Base-by-base conservation (phyloP, 2,797 vertebrate genomes). In the Pseudochaenichthys georgianus region DNA sequence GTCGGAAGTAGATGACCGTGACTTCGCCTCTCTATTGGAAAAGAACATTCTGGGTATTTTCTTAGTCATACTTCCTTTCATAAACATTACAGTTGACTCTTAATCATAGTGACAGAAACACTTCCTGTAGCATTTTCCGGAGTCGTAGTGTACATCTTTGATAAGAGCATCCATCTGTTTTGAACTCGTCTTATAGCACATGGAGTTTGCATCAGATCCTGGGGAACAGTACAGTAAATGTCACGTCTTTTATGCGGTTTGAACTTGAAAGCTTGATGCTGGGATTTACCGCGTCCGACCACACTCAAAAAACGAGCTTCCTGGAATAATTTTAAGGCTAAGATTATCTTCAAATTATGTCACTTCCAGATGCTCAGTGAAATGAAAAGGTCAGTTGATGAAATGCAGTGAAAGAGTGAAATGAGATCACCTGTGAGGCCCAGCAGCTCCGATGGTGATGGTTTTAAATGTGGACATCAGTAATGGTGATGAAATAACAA, bases 361-460 rank as follows among this genome's bases (percentile, higher is more conserved):
- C 47, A 51, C 34, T 52, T 68, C 55, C 68, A 62, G 54, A n/a
- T 15, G 64, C 47, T 75, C 64, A 43, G 47, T 21, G 41, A 73
- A 83, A 69, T 83, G 70, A 81, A 84, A 87, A 83, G 80, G 66
- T 70, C 62, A 80, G 71, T 83, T 88, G 88, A 87, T 86, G 82
- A 89, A 90, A 88, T 65, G 46, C 62, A 64, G 21, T 52, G 85
- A 83, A 90, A 89, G 58, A 41, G 23, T 62, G 13, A 59, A 84
- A 77, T 74, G 23, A 88, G 66, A 55, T 77, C 70, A 85, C 83
- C 77, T 57, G 59, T 16, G 58, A 71, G 73, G 42, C 55, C 2
- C 8, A 11, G 70, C 60, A 63, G 48, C 52, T 47, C 47, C 43
- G 19, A 21, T 46, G 64, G 13, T 75, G 73, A 82, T 66, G 59